A percentile compares a stretch with the other conserved stretches of the same genome.
phyloP scores from a whole-genome alignment of 2,888 invertebrate species.

The Polietes domitor region DNA sequence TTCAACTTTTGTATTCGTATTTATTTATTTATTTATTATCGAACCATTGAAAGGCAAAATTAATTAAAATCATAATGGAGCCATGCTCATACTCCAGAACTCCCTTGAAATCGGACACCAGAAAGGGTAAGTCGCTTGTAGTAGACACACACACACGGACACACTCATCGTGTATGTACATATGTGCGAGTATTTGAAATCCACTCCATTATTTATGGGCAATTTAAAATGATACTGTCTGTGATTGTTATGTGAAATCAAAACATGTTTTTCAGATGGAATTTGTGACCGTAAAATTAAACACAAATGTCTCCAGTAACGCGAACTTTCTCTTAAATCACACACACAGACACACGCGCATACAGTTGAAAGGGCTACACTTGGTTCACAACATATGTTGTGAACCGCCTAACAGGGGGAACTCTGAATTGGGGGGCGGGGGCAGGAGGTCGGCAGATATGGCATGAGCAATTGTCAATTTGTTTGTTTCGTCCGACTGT shows the following conservation, averaged over 20 bases:
- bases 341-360: background rate
- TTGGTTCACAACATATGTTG: constrained; percentile 44
- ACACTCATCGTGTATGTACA: too few species aligned
- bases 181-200: too few species aligned
- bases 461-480: constrained; percentile 9
- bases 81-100: constrained; percentile 5
- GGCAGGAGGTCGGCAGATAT: background rate
- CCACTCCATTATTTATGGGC: constrained; percentile 14
- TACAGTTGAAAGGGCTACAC: background rate
- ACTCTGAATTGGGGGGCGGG: background rate
- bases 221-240: constrained; percentile 3
- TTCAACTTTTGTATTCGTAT: background rate
- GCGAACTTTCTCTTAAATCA: constrained; percentile 30
- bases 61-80: constrained; percentile 35
- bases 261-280: constrained; percentile 32
- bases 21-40: background rate
- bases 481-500: constrained; percentile 49
- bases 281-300: constrained; percentile 36
- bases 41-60: constrained; percentile 3
- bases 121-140: too few species aligned
- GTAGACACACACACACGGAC: background rate
- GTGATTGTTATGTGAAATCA: constrained; percentile 23
- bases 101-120: constrained; percentile 6
- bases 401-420: too few species aligned
- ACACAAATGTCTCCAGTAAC: constrained; percentile 44